Conservation (phyloP, 1,140 invertebrate species). For the Drosophila trapezifrons region DNA sequence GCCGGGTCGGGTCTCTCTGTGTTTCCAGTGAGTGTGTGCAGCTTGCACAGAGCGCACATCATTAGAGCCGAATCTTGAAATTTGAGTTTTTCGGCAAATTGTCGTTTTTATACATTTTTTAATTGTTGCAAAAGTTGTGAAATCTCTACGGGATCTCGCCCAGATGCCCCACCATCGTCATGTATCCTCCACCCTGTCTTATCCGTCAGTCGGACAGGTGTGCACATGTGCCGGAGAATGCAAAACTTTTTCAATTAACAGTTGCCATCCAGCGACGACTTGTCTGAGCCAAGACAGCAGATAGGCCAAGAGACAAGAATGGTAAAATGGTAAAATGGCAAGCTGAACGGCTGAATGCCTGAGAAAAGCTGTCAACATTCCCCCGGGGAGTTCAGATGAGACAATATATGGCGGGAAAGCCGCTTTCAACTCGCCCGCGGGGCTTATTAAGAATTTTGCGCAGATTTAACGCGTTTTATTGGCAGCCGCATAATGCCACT, state of each 20-base stretch:
- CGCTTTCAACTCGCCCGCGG: constrained; percentile 39
- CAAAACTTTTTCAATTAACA: constrained; percentile 82
- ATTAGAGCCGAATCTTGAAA: constrained; percentile 48
- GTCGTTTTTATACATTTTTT: constrained; percentile 52
- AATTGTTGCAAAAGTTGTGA: constrained; percentile 58
- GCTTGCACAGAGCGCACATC: constrained; percentile 50
- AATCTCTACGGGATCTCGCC: constrained; percentile 2
- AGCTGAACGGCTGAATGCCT: background rate
- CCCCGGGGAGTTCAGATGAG: constrained; percentile 27
- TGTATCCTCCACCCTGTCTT: too few species aligned
- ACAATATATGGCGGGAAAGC: constrained; percentile 37
- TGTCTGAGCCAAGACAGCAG: constrained; percentile 43
- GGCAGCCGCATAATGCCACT: constrained; percentile 64
- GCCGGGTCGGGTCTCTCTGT: constrained; percentile 17
- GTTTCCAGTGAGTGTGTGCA: constrained; percentile 11
- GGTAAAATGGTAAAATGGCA: constrained; percentile 17
- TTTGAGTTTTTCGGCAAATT: constrained; percentile 37
- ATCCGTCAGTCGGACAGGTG: constrained; percentile 53
- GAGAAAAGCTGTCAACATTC: constrained; percentile 55
- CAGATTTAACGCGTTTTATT: constrained; percentile 68
- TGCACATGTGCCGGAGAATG: constrained; percentile 58
- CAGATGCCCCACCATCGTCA: too few species aligned
- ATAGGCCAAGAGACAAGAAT: constrained; percentile 32
- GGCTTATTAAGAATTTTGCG: constrained; percentile 65
- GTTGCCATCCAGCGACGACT: constrained; percentile 49